Evolutionary conservation across 2,113 vertebrate genomes (phyloP).

Genomic region (Conger conger): DNA sequence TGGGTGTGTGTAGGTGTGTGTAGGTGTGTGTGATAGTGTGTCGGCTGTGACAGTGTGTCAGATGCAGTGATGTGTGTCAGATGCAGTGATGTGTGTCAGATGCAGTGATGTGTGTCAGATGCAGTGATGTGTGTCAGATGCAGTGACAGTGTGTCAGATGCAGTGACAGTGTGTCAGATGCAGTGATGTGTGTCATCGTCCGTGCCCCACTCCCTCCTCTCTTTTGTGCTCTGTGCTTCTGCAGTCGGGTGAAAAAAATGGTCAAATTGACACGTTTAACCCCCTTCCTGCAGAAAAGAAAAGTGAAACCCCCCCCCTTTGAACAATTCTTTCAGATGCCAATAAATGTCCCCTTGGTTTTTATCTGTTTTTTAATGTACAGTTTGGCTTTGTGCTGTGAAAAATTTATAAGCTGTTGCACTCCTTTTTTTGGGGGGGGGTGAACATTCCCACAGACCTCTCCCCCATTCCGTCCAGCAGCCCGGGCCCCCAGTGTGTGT

Average conservation of each 20-base stretch:
- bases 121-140: background rate
- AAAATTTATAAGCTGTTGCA: constrained; percentile 44
- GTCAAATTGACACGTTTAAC: background rate
- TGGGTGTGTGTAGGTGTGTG: background rate
- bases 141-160: background rate
- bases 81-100: background rate
- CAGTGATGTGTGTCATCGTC: background rate
- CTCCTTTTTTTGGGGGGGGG: constrained; percentile 41
- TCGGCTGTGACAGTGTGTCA: background rate
- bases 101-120: background rate
- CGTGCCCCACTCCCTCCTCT: background rate
- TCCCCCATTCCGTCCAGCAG: constrained; percentile 58
- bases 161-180: background rate
- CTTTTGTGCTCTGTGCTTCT: background rate
- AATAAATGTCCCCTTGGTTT: background rate
- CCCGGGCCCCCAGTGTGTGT: constrained; percentile 59
- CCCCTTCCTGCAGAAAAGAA: background rate
- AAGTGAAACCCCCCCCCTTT: background rate
- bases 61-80: background rate
- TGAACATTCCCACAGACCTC: constrained; percentile 63
- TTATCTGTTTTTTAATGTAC: background rate
- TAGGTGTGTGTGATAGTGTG: background rate
- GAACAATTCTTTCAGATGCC: background rate
- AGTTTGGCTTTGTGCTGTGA: constrained; percentile 14
- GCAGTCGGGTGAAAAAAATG: background rate